phyloP scores from a whole-genome alignment of 2,113 vertebrate genomes.

The Atlantisia rogersi region DNA sequence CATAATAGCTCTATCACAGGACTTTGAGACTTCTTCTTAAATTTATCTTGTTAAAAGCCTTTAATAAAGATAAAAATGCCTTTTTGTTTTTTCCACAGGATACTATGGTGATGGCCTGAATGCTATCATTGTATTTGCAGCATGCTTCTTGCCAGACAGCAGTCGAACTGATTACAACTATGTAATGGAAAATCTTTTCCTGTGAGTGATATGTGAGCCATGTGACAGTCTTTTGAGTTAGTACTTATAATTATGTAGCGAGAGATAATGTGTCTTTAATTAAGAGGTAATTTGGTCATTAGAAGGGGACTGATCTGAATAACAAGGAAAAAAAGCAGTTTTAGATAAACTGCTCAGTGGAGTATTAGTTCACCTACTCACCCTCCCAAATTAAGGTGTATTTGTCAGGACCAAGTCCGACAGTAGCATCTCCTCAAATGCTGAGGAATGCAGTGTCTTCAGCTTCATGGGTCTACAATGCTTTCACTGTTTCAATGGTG shows the following conservation, averaged over 20 bases:
- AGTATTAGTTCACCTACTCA: neutral
- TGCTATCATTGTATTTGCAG: conserved; percentile 97
- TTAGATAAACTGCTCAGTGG: neutral
- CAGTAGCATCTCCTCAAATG: neutral
- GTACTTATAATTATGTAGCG: neutral
- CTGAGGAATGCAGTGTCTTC: neutral
- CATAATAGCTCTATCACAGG: neutral
- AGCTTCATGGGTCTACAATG: neutral
- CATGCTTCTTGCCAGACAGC: conserved; percentile 96
- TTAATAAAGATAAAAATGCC: conserved; percentile 49
- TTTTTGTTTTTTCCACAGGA: conserved; percentile 81
- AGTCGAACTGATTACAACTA: conserved; percentile 91
- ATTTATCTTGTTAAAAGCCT: conserved; percentile 23
- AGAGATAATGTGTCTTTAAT: conserved; percentile 33
- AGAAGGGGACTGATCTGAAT: neutral
- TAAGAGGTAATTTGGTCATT: neutral
- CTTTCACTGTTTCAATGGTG: neutral
- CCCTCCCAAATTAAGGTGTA: neutral
- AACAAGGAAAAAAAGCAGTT: neutral
- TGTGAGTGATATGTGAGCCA: conserved; percentile 83
- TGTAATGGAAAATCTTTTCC: conserved; percentile 98
- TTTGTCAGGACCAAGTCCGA: neutral
- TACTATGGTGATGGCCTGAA: conserved; percentile 95
- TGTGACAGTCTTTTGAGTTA: conserved; percentile 31
- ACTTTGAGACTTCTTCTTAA: neutral